Evolutionary conservation across 2,113 vertebrate genomes (phyloP).

Genomic region (Arothron firmamentum): DNA sequence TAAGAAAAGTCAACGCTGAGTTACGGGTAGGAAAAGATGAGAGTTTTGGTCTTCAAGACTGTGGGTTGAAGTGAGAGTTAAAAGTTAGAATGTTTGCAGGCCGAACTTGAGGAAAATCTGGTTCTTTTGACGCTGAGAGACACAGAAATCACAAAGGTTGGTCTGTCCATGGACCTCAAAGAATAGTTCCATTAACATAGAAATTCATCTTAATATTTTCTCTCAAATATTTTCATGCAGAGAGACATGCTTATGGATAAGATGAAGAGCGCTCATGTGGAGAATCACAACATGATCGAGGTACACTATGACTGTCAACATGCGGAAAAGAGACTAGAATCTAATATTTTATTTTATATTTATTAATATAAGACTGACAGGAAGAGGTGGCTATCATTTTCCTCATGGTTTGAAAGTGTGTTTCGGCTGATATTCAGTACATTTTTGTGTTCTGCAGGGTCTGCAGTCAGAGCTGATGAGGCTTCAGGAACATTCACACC

Average conservation of each 20-base stretch:
- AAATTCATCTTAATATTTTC: not conserved
- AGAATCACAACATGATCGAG: slow-evolving; percentile 72
- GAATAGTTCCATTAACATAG: not conserved
- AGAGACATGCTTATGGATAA: slow-evolving; percentile 69
- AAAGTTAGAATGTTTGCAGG: slow-evolving; percentile 51
- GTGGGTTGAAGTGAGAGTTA: not conserved
- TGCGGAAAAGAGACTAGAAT: not conserved
- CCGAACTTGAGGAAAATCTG: slow-evolving; percentile 64
- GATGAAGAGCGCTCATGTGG: slow-evolving; percentile 67
- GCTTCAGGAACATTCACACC: slow-evolving; percentile 72
- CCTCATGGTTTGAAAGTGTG: not conserved
- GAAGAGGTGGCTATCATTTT: not conserved
- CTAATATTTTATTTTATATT: not conserved
- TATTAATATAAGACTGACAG: too few species aligned
- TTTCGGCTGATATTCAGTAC: not conserved
- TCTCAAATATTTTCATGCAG: slow-evolving; percentile 39
- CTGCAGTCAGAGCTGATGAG: slow-evolving; percentile 68
- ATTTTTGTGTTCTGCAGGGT: slow-evolving; percentile 50
- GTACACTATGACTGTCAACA: slow-evolving; percentile 35
- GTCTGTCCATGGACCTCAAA: slow-evolving; percentile 1
- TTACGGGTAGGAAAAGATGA: slow-evolving; percentile 58
- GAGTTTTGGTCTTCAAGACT: not conserved
- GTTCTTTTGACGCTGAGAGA: slow-evolving; percentile 64
- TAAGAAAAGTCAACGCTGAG: slow-evolving; percentile 61
- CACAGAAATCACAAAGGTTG: slow-evolving; percentile 69